phyloP scores from a whole-genome alignment of 2,888 invertebrate genomes.

The Leucania comma region DNA sequence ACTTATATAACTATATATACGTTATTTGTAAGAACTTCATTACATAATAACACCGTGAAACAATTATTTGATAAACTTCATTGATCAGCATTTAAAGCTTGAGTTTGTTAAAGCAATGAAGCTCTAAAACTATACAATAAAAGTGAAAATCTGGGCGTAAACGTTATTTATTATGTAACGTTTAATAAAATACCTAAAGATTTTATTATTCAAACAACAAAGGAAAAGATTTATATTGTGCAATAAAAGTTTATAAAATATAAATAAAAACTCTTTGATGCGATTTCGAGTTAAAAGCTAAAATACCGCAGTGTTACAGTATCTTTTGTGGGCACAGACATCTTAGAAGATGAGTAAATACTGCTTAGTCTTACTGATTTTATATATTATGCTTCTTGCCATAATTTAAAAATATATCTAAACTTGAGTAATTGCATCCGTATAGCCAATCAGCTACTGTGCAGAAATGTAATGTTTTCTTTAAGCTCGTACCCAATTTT shows the following conservation, averaged over 20 bases:
- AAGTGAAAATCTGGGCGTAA: constrained; percentile 14
- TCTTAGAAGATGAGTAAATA: constrained; percentile 53
- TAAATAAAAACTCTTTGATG: constrained; percentile 63
- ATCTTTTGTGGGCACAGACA: constrained; percentile 57
- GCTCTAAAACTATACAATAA: constrained; percentile 7
- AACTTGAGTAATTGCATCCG: not conserved
- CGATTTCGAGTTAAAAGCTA: constrained; percentile 56
- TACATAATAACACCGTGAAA: not conserved
- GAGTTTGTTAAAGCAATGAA: constrained; percentile 20
- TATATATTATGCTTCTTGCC: constrained; percentile 11
- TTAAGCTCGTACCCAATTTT: not conserved
- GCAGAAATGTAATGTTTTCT: not conserved
- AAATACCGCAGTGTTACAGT: constrained; percentile 55
- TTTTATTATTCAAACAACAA: constrained; percentile 63
- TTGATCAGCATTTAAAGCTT: not conserved
- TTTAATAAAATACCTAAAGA: constrained; percentile 47
- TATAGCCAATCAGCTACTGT: not conserved
- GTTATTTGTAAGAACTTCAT: not conserved
- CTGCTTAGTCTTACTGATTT: constrained; percentile 47
- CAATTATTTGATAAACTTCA: not conserved
- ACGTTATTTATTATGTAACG: constrained; percentile 33
- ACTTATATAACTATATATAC: not conserved
- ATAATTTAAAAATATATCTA: constrained; percentile 21
- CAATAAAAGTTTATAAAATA: constrained; percentile 62
- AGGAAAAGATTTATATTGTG: constrained; percentile 56